Evolutionary conservation across 2,113 vertebrate genomes (phyloP).

Genomic region (Cyphomyrus plagiostoma): DNA sequence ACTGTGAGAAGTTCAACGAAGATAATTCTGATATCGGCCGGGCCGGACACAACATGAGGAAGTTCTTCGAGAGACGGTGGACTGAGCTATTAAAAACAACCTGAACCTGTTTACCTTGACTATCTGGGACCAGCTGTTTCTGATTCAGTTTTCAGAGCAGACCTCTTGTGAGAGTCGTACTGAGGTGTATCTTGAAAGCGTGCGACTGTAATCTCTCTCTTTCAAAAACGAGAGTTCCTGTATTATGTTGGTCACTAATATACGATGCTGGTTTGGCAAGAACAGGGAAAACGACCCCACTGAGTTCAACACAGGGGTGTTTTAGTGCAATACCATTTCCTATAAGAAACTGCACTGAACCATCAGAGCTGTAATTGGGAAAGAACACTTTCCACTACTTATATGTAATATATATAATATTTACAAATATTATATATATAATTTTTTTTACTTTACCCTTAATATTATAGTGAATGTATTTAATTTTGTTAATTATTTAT

Average conservation of each 20-base stretch:
- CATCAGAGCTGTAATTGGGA: slow-evolving; percentile 73
- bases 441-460: slow-evolving; percentile 68
- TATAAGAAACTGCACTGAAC: slow-evolving; percentile 77
- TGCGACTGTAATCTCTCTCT: slow-evolving; percentile 48
- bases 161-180: slow-evolving; percentile 37
- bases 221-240: slow-evolving; percentile 62
- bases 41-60: slow-evolving; percentile 82
- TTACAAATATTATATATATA: slow-evolving; percentile 26
- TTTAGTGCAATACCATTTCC: slow-evolving; percentile 87
- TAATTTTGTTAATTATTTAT: slow-evolving; percentile 97
- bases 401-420: slow-evolving; percentile 57
- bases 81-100: slow-evolving; percentile 76
- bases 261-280: slow-evolving; percentile 68
- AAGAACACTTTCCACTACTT: slow-evolving; percentile 69
- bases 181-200: slow-evolving; percentile 5
- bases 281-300: slow-evolving; percentile 71
- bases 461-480: slow-evolving; percentile 92
- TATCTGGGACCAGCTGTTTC: slow-evolving; percentile 66
- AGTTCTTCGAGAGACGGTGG: slow-evolving; percentile 84
- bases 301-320: slow-evolving; percentile 72
- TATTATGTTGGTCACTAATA: slow-evolving; percentile 64
- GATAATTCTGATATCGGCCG: slow-evolving; percentile 83
- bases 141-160: slow-evolving; percentile 63
- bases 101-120: slow-evolving; percentile 54
- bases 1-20: slow-evolving; percentile 90